phyloP scores from a whole-genome alignment of 2,888 invertebrate species.

The Darwinula stevensoni region DNA sequence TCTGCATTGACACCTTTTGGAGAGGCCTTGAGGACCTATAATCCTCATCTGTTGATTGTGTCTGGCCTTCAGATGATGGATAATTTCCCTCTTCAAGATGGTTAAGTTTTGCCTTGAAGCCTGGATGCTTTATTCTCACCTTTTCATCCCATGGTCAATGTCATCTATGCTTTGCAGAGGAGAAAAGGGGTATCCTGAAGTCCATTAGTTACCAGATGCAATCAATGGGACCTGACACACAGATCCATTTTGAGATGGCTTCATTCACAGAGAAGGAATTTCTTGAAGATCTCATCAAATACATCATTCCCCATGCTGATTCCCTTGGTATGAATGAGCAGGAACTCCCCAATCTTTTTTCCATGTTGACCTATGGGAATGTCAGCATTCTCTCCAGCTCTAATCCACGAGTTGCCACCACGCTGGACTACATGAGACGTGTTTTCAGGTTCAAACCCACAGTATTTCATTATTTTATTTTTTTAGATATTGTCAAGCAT shows the following conservation, averaged over 20 bases:
- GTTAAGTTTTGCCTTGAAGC: constrained; percentile 14
- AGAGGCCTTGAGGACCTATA: constrained; percentile 25
- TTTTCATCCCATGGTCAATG: not conserved
- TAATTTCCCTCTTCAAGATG: constrained; percentile 35
- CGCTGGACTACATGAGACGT: constrained; percentile 47
- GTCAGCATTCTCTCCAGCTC: constrained; percentile 42
- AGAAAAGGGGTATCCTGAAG: constrained; percentile 28
- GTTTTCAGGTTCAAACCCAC: constrained; percentile 24
- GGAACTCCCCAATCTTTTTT: constrained; percentile 42
- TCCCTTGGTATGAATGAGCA: constrained; percentile 65
- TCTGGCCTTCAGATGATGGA: constrained; percentile 73
- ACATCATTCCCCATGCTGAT: constrained; percentile 39
- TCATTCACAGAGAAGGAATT: constrained; percentile 43
- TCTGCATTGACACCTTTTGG: constrained; percentile 38
- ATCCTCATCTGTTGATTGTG: constrained; percentile 40
- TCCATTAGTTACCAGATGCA: constrained; percentile 34
- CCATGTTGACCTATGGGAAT: constrained; percentile 33
- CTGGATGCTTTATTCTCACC: not conserved
- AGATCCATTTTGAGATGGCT: constrained; percentile 59
- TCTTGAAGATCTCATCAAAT: constrained; percentile 29
- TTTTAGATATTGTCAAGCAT: no score
- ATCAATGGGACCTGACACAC: constrained; percentile 25
- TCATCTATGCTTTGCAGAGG: constrained; percentile 20
- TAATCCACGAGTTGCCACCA: constrained; percentile 43
- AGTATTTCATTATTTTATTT: no score